These are phyloP conservation scores for Chrysomela aeneicollis DNA, from an alignment of 2,888 invertebrate genomes.

Conservation along the genomic window DNA sequence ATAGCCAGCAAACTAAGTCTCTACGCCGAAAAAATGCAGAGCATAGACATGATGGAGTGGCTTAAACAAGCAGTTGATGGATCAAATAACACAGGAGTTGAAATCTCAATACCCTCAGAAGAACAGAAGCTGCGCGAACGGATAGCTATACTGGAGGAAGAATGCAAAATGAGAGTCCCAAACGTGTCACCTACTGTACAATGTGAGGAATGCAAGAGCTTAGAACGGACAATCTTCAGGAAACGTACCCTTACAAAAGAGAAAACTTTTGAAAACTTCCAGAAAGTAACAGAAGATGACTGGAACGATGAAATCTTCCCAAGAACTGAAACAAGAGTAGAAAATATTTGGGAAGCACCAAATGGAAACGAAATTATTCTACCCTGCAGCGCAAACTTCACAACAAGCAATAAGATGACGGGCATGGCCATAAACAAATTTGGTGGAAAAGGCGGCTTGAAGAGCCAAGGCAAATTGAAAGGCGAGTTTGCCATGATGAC, in stretches of 20 bases:
- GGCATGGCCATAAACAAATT: not conserved
- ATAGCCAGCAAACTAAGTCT: not conserved
- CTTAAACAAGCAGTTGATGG: not conserved
- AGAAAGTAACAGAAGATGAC: not conserved
- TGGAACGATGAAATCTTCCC: not conserved
- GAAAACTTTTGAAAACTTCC: too few relatives aligned
- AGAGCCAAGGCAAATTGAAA: too few relatives aligned
- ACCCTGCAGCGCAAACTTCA: not conserved
- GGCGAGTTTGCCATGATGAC: too few relatives aligned
- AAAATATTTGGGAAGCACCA: not conserved
- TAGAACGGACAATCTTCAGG: too few relatives aligned
- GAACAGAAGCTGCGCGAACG: too few relatives aligned
- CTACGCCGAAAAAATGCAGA: not conserved
- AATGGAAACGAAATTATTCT: not conserved
- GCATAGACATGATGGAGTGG: not conserved
- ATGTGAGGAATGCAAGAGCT: too few relatives aligned
- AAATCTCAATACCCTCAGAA: too few relatives aligned
- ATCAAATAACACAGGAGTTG: too few relatives aligned
- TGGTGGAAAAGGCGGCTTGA: not conserved
- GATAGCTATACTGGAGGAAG: too few relatives aligned
- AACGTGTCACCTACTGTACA: too few relatives aligned
- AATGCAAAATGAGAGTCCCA: too few relatives aligned
- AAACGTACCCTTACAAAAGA: too few relatives aligned
- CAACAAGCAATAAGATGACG: not conserved
- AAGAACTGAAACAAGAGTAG: not conserved